These are phyloP conservation scores for Drosophila nannoptera DNA, from an alignment of 1,140 invertebrate genomes.

Conservation along the genomic window DNA sequence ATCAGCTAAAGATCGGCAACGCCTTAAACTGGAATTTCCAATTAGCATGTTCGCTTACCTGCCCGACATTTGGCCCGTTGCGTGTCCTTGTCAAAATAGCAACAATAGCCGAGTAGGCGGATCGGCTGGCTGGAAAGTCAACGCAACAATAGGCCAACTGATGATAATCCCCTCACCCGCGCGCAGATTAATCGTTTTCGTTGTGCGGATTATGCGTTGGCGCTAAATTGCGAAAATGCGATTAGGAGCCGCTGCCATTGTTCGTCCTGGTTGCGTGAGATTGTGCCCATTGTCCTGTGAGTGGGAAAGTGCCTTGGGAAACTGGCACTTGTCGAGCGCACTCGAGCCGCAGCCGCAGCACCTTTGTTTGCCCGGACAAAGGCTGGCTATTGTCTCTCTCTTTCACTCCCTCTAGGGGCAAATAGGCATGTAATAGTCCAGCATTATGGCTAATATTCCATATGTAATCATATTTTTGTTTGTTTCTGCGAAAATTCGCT, in stretches of 20 bases:
- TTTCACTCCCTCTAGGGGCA: slow-evolving; percentile 14
- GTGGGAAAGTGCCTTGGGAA: slow-evolving; percentile 52
- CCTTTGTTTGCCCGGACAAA: slow-evolving; percentile 39
- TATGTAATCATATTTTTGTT: slow-evolving; percentile 40
- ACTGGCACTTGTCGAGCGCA: slow-evolving; percentile 22
- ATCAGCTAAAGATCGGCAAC: slow-evolving; percentile 64
- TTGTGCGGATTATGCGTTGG: slow-evolving; percentile 71
- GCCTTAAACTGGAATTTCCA: slow-evolving; percentile 56
- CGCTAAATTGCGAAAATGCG: slow-evolving; percentile 76
- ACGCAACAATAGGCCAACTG: slow-evolving; percentile 61
- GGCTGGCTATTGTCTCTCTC: slow-evolving; percentile 31
- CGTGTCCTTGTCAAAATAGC: slow-evolving; percentile 66
- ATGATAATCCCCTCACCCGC: slow-evolving; percentile 61
- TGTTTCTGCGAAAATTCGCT: slow-evolving; percentile 57
- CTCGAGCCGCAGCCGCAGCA: slow-evolving; percentile 34
- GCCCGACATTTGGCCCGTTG: slow-evolving; percentile 23
- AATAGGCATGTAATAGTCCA: slow-evolving; percentile 71
- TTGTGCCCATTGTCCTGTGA: slow-evolving; percentile 34
- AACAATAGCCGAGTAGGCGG: slow-evolving; percentile 62
- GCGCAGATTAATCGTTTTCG: slow-evolving; percentile 73
- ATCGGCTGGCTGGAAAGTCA: slow-evolving; percentile 60
- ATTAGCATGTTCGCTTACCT: slow-evolving; percentile 67
- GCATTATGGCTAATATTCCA: slow-evolving; percentile 52
- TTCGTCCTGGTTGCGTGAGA: slow-evolving; percentile 40
- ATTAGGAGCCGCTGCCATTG: slow-evolving; percentile 51